phyloP scores from a whole-genome alignment of 2,888 invertebrate species.

The Harpalus rubripes region DNA sequence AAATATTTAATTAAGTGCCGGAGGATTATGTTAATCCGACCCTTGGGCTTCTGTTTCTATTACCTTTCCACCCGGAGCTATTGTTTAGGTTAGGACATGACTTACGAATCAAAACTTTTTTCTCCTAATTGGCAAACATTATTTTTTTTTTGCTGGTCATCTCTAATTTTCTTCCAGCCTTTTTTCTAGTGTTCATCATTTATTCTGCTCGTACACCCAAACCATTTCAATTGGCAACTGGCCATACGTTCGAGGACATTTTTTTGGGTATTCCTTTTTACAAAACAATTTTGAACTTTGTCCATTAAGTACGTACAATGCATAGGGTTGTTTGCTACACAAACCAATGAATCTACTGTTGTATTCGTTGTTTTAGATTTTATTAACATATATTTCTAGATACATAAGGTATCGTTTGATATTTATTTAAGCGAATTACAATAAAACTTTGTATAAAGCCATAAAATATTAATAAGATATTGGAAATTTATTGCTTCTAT shows the following conservation, averaged over 20 bases:
- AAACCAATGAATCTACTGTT: constrained; percentile 35
- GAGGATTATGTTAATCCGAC: constrained; percentile 25
- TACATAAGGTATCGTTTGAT: not conserved
- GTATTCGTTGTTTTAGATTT: not conserved
- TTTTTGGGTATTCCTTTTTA: constrained; percentile 61
- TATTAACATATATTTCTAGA: constrained; percentile 30
- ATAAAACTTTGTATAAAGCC: not conserved
- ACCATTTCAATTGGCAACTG: constrained; percentile 64
- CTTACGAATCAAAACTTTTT: constrained; percentile 48
- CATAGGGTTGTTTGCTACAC: constrained; percentile 13
- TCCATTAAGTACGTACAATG: constrained; percentile 61
- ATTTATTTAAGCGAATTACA: not conserved
- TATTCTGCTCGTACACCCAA: constrained; percentile 58
- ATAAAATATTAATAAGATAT: not conserved
- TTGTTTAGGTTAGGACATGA: constrained; percentile 30
- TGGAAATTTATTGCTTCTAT: not conserved
- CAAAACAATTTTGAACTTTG: constrained; percentile 64
- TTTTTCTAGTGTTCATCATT: constrained; percentile 57
- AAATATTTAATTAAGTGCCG: constrained; percentile 37
- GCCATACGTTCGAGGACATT: constrained; percentile 64
- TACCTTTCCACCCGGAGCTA: constrained; percentile 1
- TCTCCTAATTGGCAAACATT: constrained; percentile 54
- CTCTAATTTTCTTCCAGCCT: constrained; percentile 24
- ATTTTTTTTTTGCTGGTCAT: constrained; percentile 43
- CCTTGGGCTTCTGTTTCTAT: constrained; percentile 5